Conservation (phyloP, 2,113 vertebrate species). For the Poecile atricapillus region DNA sequence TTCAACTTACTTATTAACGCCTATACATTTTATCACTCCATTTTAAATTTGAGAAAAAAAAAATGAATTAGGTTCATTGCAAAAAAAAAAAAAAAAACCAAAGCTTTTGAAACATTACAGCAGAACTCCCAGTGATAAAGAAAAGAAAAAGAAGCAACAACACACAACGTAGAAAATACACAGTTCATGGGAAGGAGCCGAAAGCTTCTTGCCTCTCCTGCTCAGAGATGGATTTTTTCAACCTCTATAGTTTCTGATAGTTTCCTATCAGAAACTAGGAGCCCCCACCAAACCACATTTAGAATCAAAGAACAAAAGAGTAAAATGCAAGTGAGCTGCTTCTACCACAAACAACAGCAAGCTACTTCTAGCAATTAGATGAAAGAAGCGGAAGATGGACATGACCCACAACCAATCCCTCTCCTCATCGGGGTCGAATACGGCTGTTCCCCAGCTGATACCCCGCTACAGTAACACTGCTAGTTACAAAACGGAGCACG, state of each 20-base stretch:
- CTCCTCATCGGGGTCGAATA: background rate
- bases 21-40: background rate
- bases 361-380: background rate
- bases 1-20: slow-evolving; percentile 47
- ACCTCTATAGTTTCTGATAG: background rate
- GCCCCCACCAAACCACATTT: background rate
- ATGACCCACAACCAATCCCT: background rate
- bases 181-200: background rate
- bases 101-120: background rate
- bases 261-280: background rate
- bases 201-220: background rate
- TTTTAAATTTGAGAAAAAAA: background rate
- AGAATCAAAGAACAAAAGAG: background rate
- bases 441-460: background rate
- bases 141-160: background rate
- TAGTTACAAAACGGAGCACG: background rate
- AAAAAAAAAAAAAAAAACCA: background rate
- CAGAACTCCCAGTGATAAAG: background rate
- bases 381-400: background rate
- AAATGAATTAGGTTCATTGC: background rate
- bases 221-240: background rate
- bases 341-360: background rate
- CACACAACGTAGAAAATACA: background rate
- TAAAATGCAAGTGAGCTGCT: background rate
- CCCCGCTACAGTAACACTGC: background rate